Base-by-base conservation (phyloP, 2,113 vertebrate genomes). In the Gymnarchus niloticus region DNA sequence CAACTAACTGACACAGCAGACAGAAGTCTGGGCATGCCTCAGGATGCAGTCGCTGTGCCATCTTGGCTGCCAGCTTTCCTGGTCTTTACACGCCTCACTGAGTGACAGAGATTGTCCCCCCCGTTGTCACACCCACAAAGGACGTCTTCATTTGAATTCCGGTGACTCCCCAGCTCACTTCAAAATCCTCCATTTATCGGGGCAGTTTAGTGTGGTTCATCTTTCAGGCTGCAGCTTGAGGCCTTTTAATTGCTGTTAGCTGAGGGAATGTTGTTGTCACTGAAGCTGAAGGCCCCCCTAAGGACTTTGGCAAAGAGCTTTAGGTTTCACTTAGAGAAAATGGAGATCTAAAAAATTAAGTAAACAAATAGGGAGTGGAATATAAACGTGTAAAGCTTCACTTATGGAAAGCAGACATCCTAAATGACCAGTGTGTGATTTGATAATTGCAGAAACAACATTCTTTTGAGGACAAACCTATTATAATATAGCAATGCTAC, bases 101-200 rank as follows among this genome's bases (percentile, higher is more conserved):
- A 91, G 88, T 85, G 77, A 90, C 89, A 89, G 90, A 87, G 91
- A 92, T 90, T 92, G 86, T 46, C 83, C 85, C 83, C 85, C 88
- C 88, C 84, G 87, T 90, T 91, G 90, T 92, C 56, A 91, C 87
- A 92, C 89, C 89, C 83, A 95, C 94, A 95, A 95, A 95, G 92
- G 94, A 93, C 77, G 0, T 87, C 91, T 93, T 94, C 93, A 94
- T 95, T 95, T 92, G 91, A 90, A 95, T 94, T 95, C 95, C 59
- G 57, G 87, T 88, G 87, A 89, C 90, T 65, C 76, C 59, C 25
- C 3, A 78, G 0, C 69, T 88, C 84, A 90, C 90, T 88, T 88
- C 91, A 88, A 87, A 89, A 92, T 90, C 84, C 44, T 84, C 44
- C 90, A 88, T 94, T 93, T 93, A 91, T 93, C 89, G 56, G 69